A percentile compares a stretch with the other conserved stretches of the same genome.
Evolutionary conservation across 2,888 invertebrate species (phyloP).

Genomic region (Caenorhabditis doughertyi): DNA sequence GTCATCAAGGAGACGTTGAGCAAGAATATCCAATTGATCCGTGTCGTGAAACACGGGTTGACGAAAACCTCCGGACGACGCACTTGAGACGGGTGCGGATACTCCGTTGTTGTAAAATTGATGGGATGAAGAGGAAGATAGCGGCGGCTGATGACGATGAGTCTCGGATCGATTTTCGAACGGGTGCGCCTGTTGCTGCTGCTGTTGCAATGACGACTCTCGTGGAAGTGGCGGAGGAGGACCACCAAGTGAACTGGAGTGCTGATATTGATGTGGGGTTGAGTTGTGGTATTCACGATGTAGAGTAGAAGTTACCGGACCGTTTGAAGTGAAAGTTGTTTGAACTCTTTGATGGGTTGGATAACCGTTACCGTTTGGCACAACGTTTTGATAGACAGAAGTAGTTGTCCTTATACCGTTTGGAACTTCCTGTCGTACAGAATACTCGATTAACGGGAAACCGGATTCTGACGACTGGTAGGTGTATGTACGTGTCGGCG

Average conservation of each 20-base stretch:
- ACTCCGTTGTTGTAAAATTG: slow-evolving; percentile 62
- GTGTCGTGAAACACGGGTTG: slow-evolving; percentile 59
- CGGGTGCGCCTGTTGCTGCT: slow-evolving; percentile 64
- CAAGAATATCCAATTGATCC: slow-evolving; percentile 63
- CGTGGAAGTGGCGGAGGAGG: slow-evolving; percentile 55
- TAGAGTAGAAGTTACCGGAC: slow-evolving; percentile 54
- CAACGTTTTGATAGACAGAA: slow-evolving; percentile 56
- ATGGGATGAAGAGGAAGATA: slow-evolving; percentile 58
- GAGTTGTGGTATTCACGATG: slow-evolving; percentile 54
- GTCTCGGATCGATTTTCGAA: slow-evolving; percentile 66
- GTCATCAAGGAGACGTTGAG: slow-evolving; percentile 70
- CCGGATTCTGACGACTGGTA: slow-evolving; percentile 54
- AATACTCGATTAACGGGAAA: slow-evolving; percentile 68
- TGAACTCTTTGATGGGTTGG: slow-evolving; percentile 51
- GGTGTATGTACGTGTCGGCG: slow-evolving; percentile 40
- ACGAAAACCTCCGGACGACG: slow-evolving; percentile 51
- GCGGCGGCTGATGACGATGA: slow-evolving; percentile 55
- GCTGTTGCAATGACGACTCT: slow-evolving; percentile 62
- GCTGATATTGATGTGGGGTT: slow-evolving; percentile 49
- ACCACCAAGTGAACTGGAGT: slow-evolving; percentile 51
- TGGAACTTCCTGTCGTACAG: slow-evolving; percentile 58
- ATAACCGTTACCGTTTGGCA: slow-evolving; percentile 44
- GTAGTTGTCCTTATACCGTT: slow-evolving; percentile 51
- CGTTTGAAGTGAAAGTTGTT: slow-evolving; percentile 61
- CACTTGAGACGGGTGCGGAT: slow-evolving; percentile 52